Conservation (phyloP, 2,797 vertebrate genomes). For the Sorex maritimensis region DNA sequence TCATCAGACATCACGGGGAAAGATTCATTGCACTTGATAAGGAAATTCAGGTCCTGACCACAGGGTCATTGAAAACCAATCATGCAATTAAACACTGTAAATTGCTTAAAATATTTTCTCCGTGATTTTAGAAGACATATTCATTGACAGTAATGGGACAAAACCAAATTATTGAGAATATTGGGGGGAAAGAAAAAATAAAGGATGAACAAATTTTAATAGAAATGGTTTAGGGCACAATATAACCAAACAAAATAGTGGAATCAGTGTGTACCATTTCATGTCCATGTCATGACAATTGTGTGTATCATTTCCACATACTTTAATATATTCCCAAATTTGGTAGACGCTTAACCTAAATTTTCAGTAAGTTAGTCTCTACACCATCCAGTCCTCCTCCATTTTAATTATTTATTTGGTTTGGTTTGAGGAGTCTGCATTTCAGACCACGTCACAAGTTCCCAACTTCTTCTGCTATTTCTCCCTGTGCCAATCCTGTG, state of each 20-base stretch:
- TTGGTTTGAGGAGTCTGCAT: background rate
- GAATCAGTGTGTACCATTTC: background rate
- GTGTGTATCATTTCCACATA: background rate
- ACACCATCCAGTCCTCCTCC: background rate
- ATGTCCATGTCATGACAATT: background rate
- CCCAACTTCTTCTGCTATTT: background rate
- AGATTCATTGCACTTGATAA: slow-evolving; percentile 37
- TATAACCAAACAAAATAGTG: slow-evolving; percentile 46
- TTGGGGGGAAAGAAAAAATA: background rate
- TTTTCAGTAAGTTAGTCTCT: background rate
- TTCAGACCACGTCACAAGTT: background rate
- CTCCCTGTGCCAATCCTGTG: background rate
- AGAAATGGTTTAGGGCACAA: slow-evolving; percentile 20
- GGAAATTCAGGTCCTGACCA: slow-evolving; percentile 60
- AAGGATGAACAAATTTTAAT: slow-evolving; percentile 28
- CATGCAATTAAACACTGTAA: slow-evolving; percentile 52
- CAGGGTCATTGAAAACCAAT: slow-evolving; percentile 50
- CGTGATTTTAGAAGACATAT: slow-evolving; percentile 36
- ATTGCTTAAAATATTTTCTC: slow-evolving; percentile 25
- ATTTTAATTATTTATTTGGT: too few species aligned
- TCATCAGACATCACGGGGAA: slow-evolving; percentile 55
- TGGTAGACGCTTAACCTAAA: background rate
- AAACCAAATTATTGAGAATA: slow-evolving; percentile 16
- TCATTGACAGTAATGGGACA: background rate
- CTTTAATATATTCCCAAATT: background rate